A percentile compares a stretch with the other conserved stretches of the same genome.
phyloP scores from a whole-genome alignment of 1,140 invertebrate genomes.

The Ylistrum balloti region DNA sequence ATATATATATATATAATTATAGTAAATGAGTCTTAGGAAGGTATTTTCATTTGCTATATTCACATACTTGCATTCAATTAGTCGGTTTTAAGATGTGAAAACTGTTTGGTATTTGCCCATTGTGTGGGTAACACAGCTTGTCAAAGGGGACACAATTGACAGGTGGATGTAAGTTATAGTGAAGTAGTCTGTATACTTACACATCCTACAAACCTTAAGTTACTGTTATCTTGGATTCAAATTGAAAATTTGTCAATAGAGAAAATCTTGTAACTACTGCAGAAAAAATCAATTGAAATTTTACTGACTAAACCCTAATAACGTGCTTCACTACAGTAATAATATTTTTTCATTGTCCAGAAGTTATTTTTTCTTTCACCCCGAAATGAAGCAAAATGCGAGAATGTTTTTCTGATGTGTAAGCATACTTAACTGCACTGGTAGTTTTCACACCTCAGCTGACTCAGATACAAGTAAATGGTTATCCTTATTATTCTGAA shows the following conservation, averaged over 20 bases:
- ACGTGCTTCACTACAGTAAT: not conserved
- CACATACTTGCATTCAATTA: not conserved
- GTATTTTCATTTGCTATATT: too few relatives aligned
- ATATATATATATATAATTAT: not conserved
- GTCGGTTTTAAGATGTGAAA: not conserved
- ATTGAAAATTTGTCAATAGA: not conserved
- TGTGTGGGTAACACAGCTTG: not conserved
- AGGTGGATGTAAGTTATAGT: not conserved
- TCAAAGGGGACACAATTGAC: not conserved
- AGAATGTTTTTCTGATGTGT: too few relatives aligned
- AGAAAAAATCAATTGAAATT: not conserved
- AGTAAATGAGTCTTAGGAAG: not conserved
- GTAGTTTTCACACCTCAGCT: too few relatives aligned
- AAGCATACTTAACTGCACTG: too few relatives aligned
- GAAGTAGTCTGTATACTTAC: not conserved
- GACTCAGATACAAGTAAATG: too few relatives aligned
- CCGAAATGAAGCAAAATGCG: too few relatives aligned
- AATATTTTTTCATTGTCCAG: too few relatives aligned
- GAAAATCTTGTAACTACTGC: not conserved
- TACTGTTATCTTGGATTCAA: not conserved
- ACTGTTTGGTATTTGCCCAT: not conserved
- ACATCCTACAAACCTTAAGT: slow-evolving; percentile 9
- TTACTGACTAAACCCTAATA: too few relatives aligned
- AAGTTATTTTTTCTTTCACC: too few relatives aligned
- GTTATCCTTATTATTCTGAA: too few relatives aligned